A percentile compares a stretch with the other conserved stretches of the same genome.
These are phyloP conservation scores for Ferrisia virgata DNA, from an alignment of 2,888 invertebrate genomes.

Conservation along the genomic window DNA sequence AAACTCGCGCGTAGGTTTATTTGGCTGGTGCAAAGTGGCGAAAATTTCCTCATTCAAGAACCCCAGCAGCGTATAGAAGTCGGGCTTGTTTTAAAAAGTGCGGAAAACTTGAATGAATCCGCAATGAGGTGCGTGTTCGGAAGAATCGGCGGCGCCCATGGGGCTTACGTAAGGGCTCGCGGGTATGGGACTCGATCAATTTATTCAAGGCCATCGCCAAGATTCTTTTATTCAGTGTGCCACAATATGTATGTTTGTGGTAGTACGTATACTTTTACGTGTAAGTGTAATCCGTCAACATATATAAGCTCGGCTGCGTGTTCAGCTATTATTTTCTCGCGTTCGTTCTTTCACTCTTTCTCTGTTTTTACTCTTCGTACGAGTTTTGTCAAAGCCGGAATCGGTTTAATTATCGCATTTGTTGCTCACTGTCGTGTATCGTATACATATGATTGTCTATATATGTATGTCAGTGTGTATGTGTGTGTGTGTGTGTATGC, in stretches of 20 bases:
- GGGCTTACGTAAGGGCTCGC: constrained; percentile 28
- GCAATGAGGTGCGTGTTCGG: constrained; percentile 4
- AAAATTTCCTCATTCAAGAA: neutral
- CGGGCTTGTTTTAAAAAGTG: constrained; percentile 5
- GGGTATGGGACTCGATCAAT: constrained; percentile 38
- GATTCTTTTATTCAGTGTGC: constrained; percentile 14
- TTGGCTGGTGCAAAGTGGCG: neutral
- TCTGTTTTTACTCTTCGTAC: neutral
- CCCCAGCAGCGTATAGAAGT: neutral
- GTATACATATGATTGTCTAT: too few species aligned
- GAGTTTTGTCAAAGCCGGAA: neutral
- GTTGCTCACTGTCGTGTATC: neutral
- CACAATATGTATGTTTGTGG: neutral
- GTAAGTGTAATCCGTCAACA: neutral
- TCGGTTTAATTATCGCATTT: neutral
- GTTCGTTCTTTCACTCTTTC: neutral
- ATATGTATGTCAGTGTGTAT: too few species aligned
- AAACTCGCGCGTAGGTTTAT: neutral
- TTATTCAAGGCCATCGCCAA: constrained; percentile 30
- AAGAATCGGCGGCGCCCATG: constrained; percentile 29
- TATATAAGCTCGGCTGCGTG: neutral
- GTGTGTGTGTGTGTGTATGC: too few species aligned
- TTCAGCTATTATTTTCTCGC: constrained; percentile 9
- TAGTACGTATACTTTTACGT: too few species aligned
- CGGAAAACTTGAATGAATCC: constrained; percentile 36